These are phyloP conservation scores for Anthopleura xanthogrammica DNA, from an alignment of 92 coral and sea anemone species.

Conservation along the genomic window DNA sequence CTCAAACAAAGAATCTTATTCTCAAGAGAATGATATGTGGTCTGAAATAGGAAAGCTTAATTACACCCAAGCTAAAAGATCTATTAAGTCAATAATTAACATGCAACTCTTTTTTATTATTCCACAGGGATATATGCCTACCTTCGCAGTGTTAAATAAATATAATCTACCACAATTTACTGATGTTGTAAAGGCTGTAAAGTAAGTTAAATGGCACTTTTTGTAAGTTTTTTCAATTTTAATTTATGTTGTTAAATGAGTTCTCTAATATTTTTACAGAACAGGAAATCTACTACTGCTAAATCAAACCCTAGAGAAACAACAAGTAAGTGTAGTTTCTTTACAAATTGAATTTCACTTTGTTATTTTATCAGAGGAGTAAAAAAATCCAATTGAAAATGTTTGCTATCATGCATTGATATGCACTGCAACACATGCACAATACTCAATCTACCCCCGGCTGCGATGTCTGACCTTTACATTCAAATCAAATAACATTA, in stretches of 20 bases:
- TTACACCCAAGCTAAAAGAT: too few species aligned
- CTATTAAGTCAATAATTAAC: too few species aligned
- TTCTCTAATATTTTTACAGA: constrained; percentile 39
- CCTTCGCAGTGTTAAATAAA: constrained; percentile 69
- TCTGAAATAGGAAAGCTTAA: too few species aligned
- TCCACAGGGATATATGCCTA: constrained; percentile 83
- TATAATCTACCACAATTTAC: constrained; percentile 88
- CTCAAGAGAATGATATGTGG: too few species aligned
- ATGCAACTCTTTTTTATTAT: not conserved
- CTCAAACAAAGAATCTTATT: too few species aligned
- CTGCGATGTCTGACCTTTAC: not conserved
- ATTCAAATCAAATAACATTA: not conserved
- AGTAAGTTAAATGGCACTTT: constrained; percentile 42
- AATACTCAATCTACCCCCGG: not conserved
- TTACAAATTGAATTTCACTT: not conserved
- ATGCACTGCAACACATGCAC: not conserved
- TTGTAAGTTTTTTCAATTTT: not conserved
- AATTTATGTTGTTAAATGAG: not conserved
- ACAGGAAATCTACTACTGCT: constrained; percentile 88
- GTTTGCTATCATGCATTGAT: not conserved
- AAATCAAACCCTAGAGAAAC: constrained; percentile 76
- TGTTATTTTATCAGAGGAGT: not conserved
- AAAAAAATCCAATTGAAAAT: not conserved
- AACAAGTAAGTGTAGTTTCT: constrained; percentile 59
- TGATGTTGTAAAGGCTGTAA: constrained; percentile 85